phyloP scores from a whole-genome alignment of 2,797 vertebrate species.

The Chelon auratus region DNA sequence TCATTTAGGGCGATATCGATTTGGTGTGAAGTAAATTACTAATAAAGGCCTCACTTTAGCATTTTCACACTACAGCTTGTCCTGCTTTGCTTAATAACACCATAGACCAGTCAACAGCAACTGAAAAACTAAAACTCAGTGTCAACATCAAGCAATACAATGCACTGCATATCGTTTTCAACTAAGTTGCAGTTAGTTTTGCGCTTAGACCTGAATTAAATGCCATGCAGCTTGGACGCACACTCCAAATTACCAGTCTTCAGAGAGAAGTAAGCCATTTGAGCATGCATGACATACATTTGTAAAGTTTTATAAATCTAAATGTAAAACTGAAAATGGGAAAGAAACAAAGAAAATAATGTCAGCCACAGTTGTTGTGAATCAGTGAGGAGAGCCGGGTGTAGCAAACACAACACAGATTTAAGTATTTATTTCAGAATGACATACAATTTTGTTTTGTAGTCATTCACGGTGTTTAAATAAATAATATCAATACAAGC shows the following conservation, averaged over 20 bases:
- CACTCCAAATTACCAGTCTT: too few relatives aligned
- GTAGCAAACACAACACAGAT: background rate
- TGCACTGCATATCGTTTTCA: background rate
- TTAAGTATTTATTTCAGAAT: background rate
- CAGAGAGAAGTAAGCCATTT: too few relatives aligned
- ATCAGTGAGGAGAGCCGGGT: background rate
- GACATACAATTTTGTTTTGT: background rate
- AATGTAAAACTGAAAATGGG: background rate
- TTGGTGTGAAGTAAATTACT: conserved; percentile 45
- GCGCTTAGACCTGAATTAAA: too few relatives aligned
- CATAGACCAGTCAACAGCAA: background rate
- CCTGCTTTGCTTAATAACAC: conserved; percentile 10
- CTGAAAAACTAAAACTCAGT: conserved; percentile 1
- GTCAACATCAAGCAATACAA: background rate
- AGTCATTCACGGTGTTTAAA: too few relatives aligned
- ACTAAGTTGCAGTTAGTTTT: background rate
- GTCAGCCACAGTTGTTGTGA: too few relatives aligned
- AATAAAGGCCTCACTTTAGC: conserved; percentile 34
- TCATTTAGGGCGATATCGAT: conserved; percentile 64
- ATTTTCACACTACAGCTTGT: conserved; percentile 6
- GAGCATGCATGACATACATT: too few relatives aligned
- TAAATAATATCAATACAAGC: too few relatives aligned
- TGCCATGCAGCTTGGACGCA: too few relatives aligned
- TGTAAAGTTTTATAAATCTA: background rate
- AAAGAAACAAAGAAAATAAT: background rate